A percentile compares a stretch with the other conserved stretches of the same genome.
These are phyloP conservation scores for Antechinus stuartii DNA, from an alignment of 2,113 vertebrate genomes.

Conservation along the genomic window DNA sequence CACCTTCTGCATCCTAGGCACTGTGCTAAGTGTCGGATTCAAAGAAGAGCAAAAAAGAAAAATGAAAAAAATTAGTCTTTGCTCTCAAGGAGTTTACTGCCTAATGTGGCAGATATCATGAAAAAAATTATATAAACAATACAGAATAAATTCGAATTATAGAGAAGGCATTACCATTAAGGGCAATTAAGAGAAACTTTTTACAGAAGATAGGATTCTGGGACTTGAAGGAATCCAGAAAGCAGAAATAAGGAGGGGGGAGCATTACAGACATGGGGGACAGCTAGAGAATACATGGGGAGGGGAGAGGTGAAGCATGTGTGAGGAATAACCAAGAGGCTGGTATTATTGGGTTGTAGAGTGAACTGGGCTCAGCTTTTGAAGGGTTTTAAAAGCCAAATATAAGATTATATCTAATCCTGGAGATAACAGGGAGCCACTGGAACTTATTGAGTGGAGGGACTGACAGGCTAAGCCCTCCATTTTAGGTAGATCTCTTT, in stretches of 20 bases:
- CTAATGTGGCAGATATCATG: not conserved
- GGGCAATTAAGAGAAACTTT: not conserved
- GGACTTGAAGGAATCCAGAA: not conserved
- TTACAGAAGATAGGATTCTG: not conserved
- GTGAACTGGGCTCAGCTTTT: not conserved
- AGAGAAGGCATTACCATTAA: not conserved
- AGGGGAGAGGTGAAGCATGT: not conserved
- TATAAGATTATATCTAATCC: not conserved
- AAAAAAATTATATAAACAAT: not conserved
- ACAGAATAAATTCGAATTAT: not conserved
- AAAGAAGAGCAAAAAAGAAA: not conserved
- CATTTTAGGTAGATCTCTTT: not conserved
- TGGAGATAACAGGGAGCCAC: not conserved
- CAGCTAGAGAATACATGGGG: not conserved
- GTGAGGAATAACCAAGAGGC: not conserved
- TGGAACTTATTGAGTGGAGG: not conserved
- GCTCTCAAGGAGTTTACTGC: not conserved
- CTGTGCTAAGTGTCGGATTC: not conserved
- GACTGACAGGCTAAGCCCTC: not conserved
- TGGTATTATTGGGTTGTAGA: not conserved
- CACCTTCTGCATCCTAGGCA: not conserved
- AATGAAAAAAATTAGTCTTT: not conserved
- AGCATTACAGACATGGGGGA: not conserved
- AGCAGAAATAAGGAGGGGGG: not conserved
- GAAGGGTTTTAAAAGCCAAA: not conserved